phyloP scores from a whole-genome alignment of 2,113 vertebrate genomes.

The Gracilinanus agilis region DNA sequence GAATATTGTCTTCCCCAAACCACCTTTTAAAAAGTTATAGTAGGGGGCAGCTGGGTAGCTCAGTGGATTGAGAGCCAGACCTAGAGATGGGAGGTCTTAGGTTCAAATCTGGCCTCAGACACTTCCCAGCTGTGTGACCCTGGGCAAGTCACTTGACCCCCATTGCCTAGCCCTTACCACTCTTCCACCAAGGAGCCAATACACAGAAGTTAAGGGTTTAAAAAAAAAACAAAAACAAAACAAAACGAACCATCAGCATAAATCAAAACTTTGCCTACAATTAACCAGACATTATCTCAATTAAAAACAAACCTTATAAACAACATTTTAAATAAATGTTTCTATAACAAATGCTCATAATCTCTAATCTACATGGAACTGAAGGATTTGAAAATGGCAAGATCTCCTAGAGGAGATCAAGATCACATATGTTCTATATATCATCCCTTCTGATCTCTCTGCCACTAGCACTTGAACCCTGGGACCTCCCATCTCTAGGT shows the following conservation, averaged over 20 bases:
- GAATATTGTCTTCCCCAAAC: constrained; percentile 15
- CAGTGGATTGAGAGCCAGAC: no score
- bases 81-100: no score
- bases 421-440: no score
- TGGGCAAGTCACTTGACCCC: no score
- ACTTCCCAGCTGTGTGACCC: no score
- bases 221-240: no score
- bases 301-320: not conserved
- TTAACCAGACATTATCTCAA: not conserved
- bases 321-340: not conserved
- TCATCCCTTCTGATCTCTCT: not conserved
- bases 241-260: not conserved
- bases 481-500: not conserved
- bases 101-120: no score
- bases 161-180: no score
- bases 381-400: not conserved
- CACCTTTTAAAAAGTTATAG: not conserved
- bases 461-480: not conserved
- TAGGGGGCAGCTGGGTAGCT: no score
- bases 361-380: not conserved
- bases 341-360: not conserved
- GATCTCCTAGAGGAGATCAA: not conserved
- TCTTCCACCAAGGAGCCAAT: no score
- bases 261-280: not conserved
- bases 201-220: no score